phyloP scores from a whole-genome alignment of 2,888 invertebrate genomes.

The Diplazon laetatorius region DNA sequence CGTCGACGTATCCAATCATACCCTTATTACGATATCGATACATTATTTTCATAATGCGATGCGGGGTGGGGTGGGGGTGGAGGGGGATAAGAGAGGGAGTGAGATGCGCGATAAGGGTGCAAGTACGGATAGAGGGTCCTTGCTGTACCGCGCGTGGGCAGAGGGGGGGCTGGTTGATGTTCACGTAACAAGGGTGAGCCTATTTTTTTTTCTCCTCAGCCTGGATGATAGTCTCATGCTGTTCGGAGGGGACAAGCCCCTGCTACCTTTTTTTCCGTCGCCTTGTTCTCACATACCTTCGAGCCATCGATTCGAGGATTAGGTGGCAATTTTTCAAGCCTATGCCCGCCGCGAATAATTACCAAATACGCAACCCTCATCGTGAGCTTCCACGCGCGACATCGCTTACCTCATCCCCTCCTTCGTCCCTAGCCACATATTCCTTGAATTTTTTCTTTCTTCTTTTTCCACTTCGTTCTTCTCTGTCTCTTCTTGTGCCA shows the following conservation, averaged over 20 bases:
- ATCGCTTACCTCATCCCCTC: constrained; percentile 29
- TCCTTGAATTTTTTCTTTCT: constrained; percentile 40
- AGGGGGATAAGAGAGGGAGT: constrained; percentile 31
- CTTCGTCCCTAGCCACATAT: constrained; percentile 5
- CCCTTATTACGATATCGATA: constrained; percentile 82
- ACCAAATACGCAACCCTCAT: constrained; percentile 70
- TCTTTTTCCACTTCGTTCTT: constrained; percentile 48
- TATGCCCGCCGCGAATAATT: constrained; percentile 78
- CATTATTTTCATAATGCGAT: constrained; percentile 77
- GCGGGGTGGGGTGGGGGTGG: constrained; percentile 31
- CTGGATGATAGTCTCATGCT: constrained; percentile 61
- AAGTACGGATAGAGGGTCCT: constrained; percentile 61
- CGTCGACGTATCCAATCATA: constrained; percentile 80
- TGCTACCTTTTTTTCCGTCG: constrained; percentile 36
- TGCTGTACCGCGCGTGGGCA: constrained; percentile 44
- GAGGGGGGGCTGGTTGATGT: constrained; percentile 46
- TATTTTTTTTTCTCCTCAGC: constrained; percentile 50
- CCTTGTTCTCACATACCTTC: constrained; percentile 69
- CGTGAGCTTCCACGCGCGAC: constrained; percentile 31
- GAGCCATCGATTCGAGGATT: constrained; percentile 79
- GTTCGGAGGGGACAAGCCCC: constrained; percentile 54
- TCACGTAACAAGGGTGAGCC: constrained; percentile 59
- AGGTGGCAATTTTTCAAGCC: constrained; percentile 82
- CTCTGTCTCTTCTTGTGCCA: constrained; percentile 55
- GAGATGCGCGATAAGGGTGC: constrained; percentile 41